Conservation (phyloP, 2,113 vertebrate species). For the Octodon degus region DNA sequence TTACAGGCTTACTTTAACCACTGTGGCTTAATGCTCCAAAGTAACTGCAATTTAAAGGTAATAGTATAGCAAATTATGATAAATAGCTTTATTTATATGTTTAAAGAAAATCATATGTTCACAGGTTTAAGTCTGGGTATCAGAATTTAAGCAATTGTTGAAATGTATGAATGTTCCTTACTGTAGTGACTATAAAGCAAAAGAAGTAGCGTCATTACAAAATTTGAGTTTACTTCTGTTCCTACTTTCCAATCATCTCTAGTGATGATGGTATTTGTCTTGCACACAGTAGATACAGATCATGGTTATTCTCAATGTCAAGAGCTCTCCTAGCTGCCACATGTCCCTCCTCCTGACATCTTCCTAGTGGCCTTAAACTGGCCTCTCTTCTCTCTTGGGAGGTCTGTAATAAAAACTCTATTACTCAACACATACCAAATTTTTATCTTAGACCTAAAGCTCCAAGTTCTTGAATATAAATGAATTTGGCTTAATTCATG, state of each 20-base stretch:
- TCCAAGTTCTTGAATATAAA: conserved; percentile 52
- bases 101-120: too few relatives aligned
- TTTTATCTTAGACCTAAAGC: conserved; percentile 56
- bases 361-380: background rate
- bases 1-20: too few relatives aligned
- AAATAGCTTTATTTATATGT: too few relatives aligned
- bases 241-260: background rate
- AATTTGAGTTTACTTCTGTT: background rate
- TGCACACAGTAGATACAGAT: background rate
- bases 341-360: background rate
- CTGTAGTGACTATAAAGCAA: too few relatives aligned
- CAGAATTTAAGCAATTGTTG: too few relatives aligned
- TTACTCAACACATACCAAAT: conserved; percentile 54
- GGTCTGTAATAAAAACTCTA: background rate
- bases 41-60: too few relatives aligned
- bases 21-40: too few relatives aligned
- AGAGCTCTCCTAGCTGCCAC: background rate
- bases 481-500: conserved; percentile 54
- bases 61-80: too few relatives aligned
- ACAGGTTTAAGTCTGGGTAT: too few relatives aligned
- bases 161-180: too few relatives aligned
- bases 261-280: background rate
- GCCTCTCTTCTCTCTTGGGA: background rate
- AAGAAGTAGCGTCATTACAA: background rate
- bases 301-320: background rate